phyloP scores from a whole-genome alignment of 2,797 vertebrate species.

The Anniella stebbinsi region DNA sequence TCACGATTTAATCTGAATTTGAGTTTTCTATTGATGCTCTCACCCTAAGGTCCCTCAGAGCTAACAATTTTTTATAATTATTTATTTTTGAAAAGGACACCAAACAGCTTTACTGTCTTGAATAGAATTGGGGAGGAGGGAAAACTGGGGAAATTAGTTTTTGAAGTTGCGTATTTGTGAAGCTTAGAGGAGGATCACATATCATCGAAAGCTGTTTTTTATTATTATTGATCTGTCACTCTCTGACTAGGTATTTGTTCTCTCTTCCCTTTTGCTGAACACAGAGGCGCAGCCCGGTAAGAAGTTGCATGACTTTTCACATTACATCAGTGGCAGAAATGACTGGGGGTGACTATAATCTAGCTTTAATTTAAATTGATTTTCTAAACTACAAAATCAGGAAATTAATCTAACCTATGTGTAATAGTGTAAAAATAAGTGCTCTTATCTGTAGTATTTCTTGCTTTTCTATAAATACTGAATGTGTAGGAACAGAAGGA shows the following conservation, averaged over 20 bases:
- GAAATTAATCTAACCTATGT: neutral
- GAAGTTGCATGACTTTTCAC: slow-evolving; percentile 59
- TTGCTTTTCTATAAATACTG: neutral
- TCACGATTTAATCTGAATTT: neutral
- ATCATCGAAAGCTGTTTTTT: slow-evolving; percentile 67
- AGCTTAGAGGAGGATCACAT: slow-evolving; percentile 31
- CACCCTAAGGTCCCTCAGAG: neutral
- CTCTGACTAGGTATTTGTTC: slow-evolving; percentile 97
- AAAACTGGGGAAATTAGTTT: neutral
- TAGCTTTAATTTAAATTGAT: slow-evolving; percentile 14
- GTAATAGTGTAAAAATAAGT: neutral
- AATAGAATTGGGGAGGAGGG: neutral
- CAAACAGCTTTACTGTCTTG: neutral
- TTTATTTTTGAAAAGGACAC: neutral
- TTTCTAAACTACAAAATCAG: neutral
- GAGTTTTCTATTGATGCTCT: neutral
- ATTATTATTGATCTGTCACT: slow-evolving; percentile 87
- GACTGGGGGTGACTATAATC: neutral
- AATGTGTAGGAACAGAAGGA: neutral
- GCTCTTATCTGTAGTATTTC: neutral
- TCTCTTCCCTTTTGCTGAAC: slow-evolving; percentile 96
- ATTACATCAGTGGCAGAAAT: neutral
- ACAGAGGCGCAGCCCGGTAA: slow-evolving; percentile 99
- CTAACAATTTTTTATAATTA: neutral
- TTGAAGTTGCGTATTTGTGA: slow-evolving; percentile 14